Base-by-base conservation (phyloP, 2,113 vertebrate genomes). In the Chloropsis hardwickii region DNA sequence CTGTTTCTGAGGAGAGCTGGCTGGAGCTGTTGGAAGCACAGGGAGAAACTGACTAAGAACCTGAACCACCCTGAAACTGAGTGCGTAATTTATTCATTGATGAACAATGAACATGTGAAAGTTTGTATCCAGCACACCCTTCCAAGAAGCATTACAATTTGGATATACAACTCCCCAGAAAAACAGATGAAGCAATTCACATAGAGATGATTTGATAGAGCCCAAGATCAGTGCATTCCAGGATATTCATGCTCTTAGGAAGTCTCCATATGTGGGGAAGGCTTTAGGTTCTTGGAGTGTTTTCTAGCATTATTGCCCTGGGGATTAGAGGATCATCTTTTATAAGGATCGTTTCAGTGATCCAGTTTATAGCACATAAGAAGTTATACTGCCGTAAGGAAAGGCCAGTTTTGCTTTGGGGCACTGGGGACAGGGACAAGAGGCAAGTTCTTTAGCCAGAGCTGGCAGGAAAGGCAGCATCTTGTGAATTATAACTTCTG, bases 1-100 rank as follows among this genome's bases (percentile, higher is more conserved):
- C 39, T 51, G n/a, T 92, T 90, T 87, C 81, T 85, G 66, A 85
- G 69, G 51, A 86, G 51, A 67, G 39, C 54, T 81, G 84, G 35
- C 64, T 27, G 5, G 82, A 86, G 47, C 54, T 91, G 40, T 58
- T 80, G 66, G 62, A 70, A 93, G 37, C 74, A 58, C 42, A 70
- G 47, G 60, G 62, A 71, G 90, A 93, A 83, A 88, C 60, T 93
- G 66, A 64, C 78, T 86, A 62, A 93, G 81, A 90, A 81, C 35
- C 35, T 77, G 56, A 95, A 70, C 62, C 37, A 77, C 60, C 79
- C 76, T 88, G 79, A 87, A 86, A 83, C 33, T 51, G 47, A 73
- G 48, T 11, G 5, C 0, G 0, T 72, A n/a, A 80, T 88, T 93
- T 88, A 70, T 83, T 91, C 56, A 70, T 19, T 69, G 66, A 61